These are phyloP conservation scores for Dexiosoma caninum DNA, from an alignment of 2,888 invertebrate species.

Conservation along the genomic window DNA sequence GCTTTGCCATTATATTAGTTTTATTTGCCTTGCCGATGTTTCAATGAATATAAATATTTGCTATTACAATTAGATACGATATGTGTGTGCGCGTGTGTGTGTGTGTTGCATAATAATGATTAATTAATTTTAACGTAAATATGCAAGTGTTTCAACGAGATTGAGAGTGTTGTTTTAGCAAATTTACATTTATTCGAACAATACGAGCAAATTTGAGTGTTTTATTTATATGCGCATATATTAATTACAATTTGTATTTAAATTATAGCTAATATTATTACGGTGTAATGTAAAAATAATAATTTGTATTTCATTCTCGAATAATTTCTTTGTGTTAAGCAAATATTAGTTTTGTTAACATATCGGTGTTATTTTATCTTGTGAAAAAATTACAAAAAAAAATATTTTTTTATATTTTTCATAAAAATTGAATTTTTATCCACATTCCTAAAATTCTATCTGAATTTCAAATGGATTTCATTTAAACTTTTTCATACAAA, in stretches of 20 bases:
- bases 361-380: background rate
- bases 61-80: conserved; percentile 13
- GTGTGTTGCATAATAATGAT: conserved; percentile 26
- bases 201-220: background rate
- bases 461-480: no score
- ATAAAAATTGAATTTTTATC: no score
- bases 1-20: background rate
- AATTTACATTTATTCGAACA: background rate
- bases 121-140: conserved; percentile 14
- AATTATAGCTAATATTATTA: conserved; percentile 15
- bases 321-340: no score
- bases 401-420: no score
- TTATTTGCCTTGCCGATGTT: background rate
- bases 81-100: conserved; percentile 1
- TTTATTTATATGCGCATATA: background rate
- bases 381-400: no score
- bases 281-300: background rate
- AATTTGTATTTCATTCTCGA: no score
- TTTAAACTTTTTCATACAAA: no score
- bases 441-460: no score
- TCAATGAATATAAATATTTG: conserved; percentile 36
- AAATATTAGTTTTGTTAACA: background rate
- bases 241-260: conserved; percentile 10
- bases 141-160: background rate
- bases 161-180: conserved; percentile 4